A percentile compares a stretch with the other conserved stretches of the same genome.
These are phyloP conservation scores for Heliconius nattereri DNA, from an alignment of 1,140 invertebrate genomes.

Conservation along the genomic window DNA sequence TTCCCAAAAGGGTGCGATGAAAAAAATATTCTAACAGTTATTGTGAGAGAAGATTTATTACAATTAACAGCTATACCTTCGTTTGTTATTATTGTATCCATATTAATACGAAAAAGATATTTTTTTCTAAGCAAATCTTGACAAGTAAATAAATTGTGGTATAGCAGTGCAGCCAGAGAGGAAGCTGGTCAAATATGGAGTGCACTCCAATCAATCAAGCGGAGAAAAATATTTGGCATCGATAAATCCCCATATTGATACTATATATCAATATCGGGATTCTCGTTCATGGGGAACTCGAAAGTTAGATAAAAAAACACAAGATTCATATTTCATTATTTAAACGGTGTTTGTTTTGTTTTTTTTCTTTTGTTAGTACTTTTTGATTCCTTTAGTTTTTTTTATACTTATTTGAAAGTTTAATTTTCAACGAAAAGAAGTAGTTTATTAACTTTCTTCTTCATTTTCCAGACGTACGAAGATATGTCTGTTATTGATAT, in stretches of 20 bases:
- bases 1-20: too few relatives aligned
- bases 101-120: neutral
- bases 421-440: too few relatives aligned
- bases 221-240: conserved; percentile 6
- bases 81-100: neutral
- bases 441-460: too few relatives aligned
- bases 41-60: too few relatives aligned
- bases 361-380: neutral
- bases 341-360: neutral
- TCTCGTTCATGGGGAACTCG: neutral
- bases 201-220: conserved; percentile 8
- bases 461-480: too few relatives aligned
- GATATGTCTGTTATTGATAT: too few relatives aligned
- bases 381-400: too few relatives aligned
- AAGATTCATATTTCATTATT: neutral
- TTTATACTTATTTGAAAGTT: too few relatives aligned
- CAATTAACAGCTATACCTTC: neutral
- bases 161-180: neutral
- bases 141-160: neutral
- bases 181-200: neutral
- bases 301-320: neutral
- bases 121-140: neutral
- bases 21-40: too few relatives aligned
- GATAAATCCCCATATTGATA: neutral
- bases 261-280: too few relatives aligned